Percentiles rank a stretch among this genome's conserved stretches.
Evolutionary conservation across 2,113 vertebrate species (phyloP).

Genomic region (Corythornis vintsioides): DNA sequence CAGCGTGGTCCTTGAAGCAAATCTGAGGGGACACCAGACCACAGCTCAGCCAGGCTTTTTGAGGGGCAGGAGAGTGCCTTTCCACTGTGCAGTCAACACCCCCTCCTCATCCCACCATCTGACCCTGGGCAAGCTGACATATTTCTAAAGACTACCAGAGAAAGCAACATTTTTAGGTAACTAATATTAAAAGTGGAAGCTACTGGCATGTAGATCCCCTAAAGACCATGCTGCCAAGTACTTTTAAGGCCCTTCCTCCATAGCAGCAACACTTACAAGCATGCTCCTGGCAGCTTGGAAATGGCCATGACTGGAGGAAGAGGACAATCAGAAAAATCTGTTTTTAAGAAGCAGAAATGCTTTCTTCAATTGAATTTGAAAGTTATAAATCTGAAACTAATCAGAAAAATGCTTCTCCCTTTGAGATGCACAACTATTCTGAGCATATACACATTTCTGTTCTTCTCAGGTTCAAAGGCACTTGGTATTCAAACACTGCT

Average conservation of each 20-base stretch:
- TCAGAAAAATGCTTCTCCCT: neutral
- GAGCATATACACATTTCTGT: neutral
- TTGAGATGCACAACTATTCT: neutral
- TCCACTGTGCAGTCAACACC: neutral
- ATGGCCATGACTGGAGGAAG: neutral
- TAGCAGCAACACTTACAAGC: neutral
- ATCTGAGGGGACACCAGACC: neutral
- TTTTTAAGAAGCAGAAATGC: neutral
- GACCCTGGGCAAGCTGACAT: neutral
- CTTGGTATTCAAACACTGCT: rapidly evolving
- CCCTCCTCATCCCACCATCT: neutral
- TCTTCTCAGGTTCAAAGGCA: neutral
- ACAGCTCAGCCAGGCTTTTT: too few species aligned
- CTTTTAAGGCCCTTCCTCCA: neutral
- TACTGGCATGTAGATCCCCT: neutral
- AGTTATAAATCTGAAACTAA: slow-evolving; percentile 3
- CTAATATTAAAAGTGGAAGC: neutral
- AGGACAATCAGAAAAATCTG: neutral
- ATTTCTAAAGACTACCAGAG: neutral
- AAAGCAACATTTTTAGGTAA: neutral
- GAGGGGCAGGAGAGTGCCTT: neutral
- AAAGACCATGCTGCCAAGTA: neutral
- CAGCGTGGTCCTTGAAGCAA: neutral
- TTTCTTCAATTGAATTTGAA: slow-evolving; percentile 5
- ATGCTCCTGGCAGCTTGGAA: neutral